phyloP scores from a whole-genome alignment of 2,113 vertebrate species.

The Chaetura pelagica region DNA sequence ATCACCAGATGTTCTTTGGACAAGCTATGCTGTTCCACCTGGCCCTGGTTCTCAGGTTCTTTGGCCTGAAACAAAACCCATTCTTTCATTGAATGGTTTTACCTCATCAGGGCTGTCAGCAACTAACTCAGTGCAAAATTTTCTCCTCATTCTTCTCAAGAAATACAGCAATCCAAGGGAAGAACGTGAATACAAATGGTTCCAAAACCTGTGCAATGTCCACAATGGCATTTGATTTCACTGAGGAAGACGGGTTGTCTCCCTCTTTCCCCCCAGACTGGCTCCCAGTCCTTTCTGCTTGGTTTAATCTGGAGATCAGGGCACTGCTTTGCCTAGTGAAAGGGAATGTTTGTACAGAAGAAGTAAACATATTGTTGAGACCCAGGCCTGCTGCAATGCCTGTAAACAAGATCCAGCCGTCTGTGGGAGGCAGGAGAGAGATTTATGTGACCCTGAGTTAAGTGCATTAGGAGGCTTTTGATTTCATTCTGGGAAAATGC shows the following conservation, averaged over 20 bases:
- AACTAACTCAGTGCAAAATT: neutral
- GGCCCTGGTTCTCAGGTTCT: neutral
- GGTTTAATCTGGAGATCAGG: neutral
- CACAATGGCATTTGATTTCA: neutral
- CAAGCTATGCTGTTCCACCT: neutral
- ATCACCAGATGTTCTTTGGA: neutral
- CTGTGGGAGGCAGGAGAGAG: constrained; percentile 47
- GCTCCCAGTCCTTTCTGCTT: neutral
- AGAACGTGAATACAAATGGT: neutral
- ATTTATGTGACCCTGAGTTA: constrained; percentile 55
- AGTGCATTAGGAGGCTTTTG: constrained; percentile 63
- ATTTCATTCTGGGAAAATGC: constrained; percentile 51
- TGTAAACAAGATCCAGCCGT: constrained; percentile 55
- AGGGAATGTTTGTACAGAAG: constrained; percentile 15
- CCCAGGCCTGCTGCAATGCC: constrained; percentile 55
- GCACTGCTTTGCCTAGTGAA: neutral
- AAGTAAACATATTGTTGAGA: constrained; percentile 59
- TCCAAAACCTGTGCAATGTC: neutral
- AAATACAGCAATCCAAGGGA: neutral
- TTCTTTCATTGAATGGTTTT: neutral
- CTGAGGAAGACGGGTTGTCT: neutral
- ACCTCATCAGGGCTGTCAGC: neutral
- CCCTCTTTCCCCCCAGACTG: neutral
- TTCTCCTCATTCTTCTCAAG: neutral
- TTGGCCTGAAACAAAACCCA: neutral